Evolutionary conservation across 1,140 invertebrate genomes (phyloP).

Genomic region (Spodoptera litura): DNA sequence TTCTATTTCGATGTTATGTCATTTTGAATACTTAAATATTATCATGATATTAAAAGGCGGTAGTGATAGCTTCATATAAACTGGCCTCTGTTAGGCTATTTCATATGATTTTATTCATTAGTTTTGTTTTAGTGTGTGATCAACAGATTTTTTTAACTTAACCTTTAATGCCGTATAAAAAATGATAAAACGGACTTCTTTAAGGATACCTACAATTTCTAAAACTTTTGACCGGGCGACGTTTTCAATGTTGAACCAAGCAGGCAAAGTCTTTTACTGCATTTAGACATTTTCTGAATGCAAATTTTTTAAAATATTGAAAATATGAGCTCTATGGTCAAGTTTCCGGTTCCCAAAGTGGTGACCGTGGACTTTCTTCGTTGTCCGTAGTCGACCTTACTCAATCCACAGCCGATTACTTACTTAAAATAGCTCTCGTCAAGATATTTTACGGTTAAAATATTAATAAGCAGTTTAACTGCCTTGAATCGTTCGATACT

Average conservation of each 20-base stretch:
- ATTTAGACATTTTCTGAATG: not conserved
- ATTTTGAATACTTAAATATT: not conserved
- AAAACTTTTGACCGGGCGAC: too few species aligned
- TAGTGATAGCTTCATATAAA: not conserved
- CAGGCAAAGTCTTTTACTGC: not conserved
- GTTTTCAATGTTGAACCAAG: too few species aligned
- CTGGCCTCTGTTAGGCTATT: not conserved
- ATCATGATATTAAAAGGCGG: not conserved
- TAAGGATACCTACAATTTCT: too few species aligned
- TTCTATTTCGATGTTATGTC: slow-evolving; percentile 11
- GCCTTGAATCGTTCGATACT: too few species aligned
- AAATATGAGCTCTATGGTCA: not conserved
- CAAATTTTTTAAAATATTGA: not conserved
- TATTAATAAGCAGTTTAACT: not conserved
- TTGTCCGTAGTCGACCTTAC: slow-evolving; percentile 41
- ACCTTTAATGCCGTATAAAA: too few species aligned
- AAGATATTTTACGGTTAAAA: slow-evolving; percentile 28
- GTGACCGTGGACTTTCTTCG: slow-evolving; percentile 50
- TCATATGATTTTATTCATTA: too few species aligned
- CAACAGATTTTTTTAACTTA: too few species aligned
- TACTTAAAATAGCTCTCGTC: slow-evolving; percentile 43
- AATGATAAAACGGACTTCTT: too few species aligned
- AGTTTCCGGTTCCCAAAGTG: slow-evolving; percentile 42
- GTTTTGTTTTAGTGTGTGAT: too few species aligned
- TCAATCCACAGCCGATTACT: slow-evolving; percentile 49